A percentile compares a stretch with the other conserved stretches of the same genome.
Conservation (phyloP, 1,140 invertebrate species). For the Neodiprion pinetum region DNA sequence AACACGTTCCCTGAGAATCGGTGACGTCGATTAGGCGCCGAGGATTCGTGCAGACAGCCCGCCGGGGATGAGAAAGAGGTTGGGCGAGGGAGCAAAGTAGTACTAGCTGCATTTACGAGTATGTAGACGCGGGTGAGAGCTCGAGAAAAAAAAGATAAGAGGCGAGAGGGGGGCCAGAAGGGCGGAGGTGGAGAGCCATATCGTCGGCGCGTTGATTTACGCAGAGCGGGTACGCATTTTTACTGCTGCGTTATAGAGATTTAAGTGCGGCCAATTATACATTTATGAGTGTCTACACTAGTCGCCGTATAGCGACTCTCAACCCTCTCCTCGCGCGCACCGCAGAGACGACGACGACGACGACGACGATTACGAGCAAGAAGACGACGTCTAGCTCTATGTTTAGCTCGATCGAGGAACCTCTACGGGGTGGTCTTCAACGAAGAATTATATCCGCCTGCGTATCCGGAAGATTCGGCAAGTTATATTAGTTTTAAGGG, state of each 20-base stretch:
- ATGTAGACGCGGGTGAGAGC: background rate
- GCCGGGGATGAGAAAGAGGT: too few species aligned
- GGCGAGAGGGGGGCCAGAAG: conserved; percentile 10
- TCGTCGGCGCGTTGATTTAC: conserved; percentile 58
- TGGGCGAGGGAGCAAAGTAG: too few species aligned
- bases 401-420: background rate
- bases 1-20: too few species aligned
- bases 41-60: too few species aligned
- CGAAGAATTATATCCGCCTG: background rate
- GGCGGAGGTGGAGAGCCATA: conserved; percentile 37
- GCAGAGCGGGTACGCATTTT: conserved; percentile 51
- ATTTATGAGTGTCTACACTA: conserved; percentile 45
- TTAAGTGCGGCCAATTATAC: conserved; percentile 61
- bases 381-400: background rate
- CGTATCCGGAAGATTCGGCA: too few species aligned
- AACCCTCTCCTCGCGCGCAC: too few species aligned
- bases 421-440: background rate
- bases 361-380: too few species aligned
- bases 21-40: too few species aligned
- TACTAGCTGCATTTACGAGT: background rate
- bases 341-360: background rate
- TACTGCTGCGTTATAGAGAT: conserved; percentile 58
- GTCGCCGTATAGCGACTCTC: conserved; percentile 9
- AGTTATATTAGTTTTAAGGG: too few species aligned
- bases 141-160: conserved; percentile 10